Evolutionary conservation across 1,140 invertebrate genomes (phyloP).

Genomic region (Batillaria attramentaria): DNA sequence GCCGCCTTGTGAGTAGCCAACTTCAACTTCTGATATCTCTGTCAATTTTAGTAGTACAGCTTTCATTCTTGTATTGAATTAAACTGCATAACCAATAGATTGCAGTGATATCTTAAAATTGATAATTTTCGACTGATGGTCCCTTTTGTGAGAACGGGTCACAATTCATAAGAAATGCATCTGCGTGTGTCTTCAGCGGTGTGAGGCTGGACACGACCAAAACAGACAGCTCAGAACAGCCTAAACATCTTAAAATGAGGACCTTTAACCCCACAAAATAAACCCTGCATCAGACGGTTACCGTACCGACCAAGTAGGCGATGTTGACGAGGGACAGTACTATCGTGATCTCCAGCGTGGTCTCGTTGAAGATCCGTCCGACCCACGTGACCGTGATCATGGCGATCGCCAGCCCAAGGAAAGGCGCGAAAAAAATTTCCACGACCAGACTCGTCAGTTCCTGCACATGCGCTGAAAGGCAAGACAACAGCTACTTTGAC

Average conservation of each 20-base stretch:
- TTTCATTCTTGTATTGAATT: no score
- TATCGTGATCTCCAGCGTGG: conserved; percentile 26
- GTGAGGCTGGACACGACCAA: background rate
- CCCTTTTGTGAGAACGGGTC: background rate
- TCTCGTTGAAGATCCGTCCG: conserved; percentile 22
- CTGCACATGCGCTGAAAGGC: background rate
- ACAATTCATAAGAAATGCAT: background rate
- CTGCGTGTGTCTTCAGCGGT: background rate
- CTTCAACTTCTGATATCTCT: no score
- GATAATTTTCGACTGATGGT: background rate
- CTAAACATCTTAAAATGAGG: background rate
- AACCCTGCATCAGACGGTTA: background rate
- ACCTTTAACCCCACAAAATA: background rate
- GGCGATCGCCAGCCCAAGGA: background rate
- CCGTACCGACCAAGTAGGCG: conserved; percentile 17
- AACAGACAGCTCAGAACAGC: background rate
- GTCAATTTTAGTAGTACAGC: no score
- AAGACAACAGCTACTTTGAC: background rate
- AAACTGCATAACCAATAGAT: no score
- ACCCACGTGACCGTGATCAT: conserved; percentile 9
- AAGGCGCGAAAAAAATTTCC: background rate
- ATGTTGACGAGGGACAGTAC: conserved; percentile 16
- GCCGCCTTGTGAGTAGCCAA: no score
- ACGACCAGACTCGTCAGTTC: background rate
- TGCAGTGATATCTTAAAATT: no score